These are phyloP conservation scores for Oryzaephilus surinamensis DNA, from an alignment of 1,140 invertebrate genomes.

Conservation along the genomic window DNA sequence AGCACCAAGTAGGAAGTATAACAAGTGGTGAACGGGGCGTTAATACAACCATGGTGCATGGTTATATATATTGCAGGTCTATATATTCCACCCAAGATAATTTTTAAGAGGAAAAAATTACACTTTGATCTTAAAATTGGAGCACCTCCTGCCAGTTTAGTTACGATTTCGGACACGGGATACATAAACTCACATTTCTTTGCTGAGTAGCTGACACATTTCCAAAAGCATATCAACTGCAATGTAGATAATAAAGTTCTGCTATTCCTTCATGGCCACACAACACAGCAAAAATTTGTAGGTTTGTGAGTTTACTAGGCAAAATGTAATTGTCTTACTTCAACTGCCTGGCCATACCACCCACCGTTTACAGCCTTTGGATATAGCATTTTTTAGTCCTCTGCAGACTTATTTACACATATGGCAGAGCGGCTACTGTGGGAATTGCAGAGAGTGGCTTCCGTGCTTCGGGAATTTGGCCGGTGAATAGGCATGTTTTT, in stretches of 20 bases:
- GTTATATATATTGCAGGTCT: constrained; percentile 22
- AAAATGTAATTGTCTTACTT: no score
- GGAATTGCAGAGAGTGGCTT: constrained; percentile 23
- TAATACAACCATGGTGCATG: constrained; percentile 34
- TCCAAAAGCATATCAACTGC: constrained; percentile 12
- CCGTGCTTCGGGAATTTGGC: constrained; percentile 22
- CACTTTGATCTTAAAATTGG: constrained; percentile 4
- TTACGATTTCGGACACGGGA: constrained; percentile 12
- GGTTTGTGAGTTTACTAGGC: no score
- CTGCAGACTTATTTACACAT: no score
- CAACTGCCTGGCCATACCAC: no score
- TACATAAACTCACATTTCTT: constrained; percentile 25
- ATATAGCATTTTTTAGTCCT: no score
- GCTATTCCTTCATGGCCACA: constrained; percentile 26
- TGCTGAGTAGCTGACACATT: constrained; percentile 18
- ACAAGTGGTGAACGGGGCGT: constrained; percentile 36
- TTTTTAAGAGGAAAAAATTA: constrained; percentile 19
- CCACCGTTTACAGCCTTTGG: no score
- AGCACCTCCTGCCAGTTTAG: constrained; percentile 12
- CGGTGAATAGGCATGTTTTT: constrained; percentile 26
- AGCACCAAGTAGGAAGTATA: constrained; percentile 34
- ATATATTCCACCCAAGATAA: constrained; percentile 28
- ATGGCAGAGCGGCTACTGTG: constrained; percentile 27
- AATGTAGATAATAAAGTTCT: constrained; percentile 20
- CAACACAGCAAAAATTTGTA: constrained; percentile 20